These are phyloP conservation scores for Catamblyrhynchus diadema DNA, from an alignment of 2,797 vertebrate species.

Conservation along the genomic window DNA sequence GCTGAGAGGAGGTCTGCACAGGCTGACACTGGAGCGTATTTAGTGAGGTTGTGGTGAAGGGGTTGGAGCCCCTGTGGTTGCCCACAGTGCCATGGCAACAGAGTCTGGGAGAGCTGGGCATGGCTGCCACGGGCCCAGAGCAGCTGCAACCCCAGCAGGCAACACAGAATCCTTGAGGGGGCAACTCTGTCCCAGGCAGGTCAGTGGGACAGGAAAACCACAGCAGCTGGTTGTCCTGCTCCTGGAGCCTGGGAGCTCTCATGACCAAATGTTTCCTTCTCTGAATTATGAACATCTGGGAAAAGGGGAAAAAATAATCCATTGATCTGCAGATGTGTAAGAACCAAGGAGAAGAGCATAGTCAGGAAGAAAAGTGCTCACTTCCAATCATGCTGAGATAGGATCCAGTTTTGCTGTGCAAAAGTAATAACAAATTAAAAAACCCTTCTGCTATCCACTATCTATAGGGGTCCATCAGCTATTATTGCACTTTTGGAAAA, in stretches of 20 bases:
- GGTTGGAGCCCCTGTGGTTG: background rate
- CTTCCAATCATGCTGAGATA: background rate
- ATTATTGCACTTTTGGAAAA: background rate
- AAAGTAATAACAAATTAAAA: background rate
- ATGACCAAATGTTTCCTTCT: background rate
- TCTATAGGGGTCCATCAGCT: background rate
- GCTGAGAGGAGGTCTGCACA: background rate
- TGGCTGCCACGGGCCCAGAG: background rate
- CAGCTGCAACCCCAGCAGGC: background rate
- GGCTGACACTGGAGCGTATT: background rate
- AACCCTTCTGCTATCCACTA: background rate
- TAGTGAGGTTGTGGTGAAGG: background rate
- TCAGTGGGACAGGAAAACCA: background rate
- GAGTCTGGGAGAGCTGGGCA: background rate
- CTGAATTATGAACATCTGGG: background rate
- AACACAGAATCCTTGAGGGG: no score
- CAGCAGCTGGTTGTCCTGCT: background rate
- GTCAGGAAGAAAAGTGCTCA: background rate
- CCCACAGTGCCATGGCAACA: background rate
- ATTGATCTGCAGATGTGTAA: background rate
- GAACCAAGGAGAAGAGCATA: background rate
- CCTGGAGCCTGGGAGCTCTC: background rate
- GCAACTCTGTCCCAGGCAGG: fast-evolving
- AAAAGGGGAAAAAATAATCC: background rate
- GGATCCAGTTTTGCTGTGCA: background rate